Percentiles rank a stretch among this genome's conserved stretches.
Conservation (phyloP, 2,113 vertebrate species). For the Paratilapia polleni region DNA sequence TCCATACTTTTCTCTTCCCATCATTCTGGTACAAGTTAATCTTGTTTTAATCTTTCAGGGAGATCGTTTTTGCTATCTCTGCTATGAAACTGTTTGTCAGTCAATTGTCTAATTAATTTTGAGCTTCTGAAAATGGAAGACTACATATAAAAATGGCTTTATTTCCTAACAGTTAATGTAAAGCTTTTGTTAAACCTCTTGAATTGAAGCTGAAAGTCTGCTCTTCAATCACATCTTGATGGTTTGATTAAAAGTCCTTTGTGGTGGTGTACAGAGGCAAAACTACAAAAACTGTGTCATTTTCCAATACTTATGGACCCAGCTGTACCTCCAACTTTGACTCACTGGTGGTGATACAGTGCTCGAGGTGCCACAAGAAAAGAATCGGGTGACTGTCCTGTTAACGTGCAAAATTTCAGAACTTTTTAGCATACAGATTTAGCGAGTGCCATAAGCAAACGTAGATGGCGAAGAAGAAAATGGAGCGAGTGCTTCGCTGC, state of each 20-base stretch:
- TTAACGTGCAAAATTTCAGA: background rate
- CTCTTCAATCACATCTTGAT: no score
- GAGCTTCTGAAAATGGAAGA: no score
- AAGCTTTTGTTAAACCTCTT: background rate
- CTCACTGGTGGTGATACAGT: background rate
- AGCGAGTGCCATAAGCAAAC: background rate
- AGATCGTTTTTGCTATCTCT: no score
- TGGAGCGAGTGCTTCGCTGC: background rate
- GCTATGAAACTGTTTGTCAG: no score
- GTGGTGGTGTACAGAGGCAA: background rate
- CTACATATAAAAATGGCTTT: no score
- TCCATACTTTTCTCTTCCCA: no score
- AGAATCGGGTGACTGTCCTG: background rate
- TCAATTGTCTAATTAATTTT: no score
- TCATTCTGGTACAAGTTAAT: no score
- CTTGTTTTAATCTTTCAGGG: no score
- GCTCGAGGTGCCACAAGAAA: background rate
- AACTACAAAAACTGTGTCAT: background rate
- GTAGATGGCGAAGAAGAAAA: background rate
- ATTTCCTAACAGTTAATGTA: no score
- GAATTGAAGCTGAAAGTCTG: background rate
- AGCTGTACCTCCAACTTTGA: background rate
- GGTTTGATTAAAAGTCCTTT: no score
- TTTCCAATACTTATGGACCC: background rate
- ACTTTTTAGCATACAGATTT: background rate